Evolutionary conservation across 2,888 invertebrate genomes (phyloP).

Genomic region (Troilus luridus): DNA sequence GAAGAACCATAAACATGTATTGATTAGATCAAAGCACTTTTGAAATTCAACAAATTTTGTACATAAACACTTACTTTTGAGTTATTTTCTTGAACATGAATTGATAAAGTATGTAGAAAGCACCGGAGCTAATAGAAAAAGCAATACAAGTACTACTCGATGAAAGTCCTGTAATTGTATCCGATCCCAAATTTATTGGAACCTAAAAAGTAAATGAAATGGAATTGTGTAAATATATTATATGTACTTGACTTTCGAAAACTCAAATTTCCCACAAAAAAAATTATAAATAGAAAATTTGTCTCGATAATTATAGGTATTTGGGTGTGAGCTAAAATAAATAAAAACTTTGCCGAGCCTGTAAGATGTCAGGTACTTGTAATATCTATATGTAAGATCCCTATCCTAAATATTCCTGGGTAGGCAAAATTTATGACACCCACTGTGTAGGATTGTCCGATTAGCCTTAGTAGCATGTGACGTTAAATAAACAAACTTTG

Average conservation of each 20-base stretch:
- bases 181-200: constrained; percentile 53
- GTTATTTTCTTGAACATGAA: constrained; percentile 80
- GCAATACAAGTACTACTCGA: constrained; percentile 59
- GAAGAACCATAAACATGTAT: too few species aligned
- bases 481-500: too few species aligned
- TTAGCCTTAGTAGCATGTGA: too few species aligned
- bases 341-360: too few species aligned
- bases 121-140: constrained; percentile 69
- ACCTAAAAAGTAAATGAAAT: constrained; percentile 58
- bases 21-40: background rate
- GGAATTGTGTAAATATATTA: background rate
- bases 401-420: too few species aligned
- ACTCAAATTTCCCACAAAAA: background rate
- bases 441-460: too few species aligned
- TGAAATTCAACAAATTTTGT: background rate
- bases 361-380: too few species aligned
- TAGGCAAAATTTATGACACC: too few species aligned
- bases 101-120: constrained; percentile 80
- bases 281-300: too few species aligned
- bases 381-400: too few species aligned
- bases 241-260: background rate
- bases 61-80: constrained; percentile 70
- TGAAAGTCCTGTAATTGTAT: constrained; percentile 57
- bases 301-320: too few species aligned
- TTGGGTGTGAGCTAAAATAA: too few species aligned